Evolutionary conservation across 2,113 vertebrate genomes (phyloP), one percentile per base, ranked within the genome.

Genomic region (Tychaedon coryphoeus): DNA sequence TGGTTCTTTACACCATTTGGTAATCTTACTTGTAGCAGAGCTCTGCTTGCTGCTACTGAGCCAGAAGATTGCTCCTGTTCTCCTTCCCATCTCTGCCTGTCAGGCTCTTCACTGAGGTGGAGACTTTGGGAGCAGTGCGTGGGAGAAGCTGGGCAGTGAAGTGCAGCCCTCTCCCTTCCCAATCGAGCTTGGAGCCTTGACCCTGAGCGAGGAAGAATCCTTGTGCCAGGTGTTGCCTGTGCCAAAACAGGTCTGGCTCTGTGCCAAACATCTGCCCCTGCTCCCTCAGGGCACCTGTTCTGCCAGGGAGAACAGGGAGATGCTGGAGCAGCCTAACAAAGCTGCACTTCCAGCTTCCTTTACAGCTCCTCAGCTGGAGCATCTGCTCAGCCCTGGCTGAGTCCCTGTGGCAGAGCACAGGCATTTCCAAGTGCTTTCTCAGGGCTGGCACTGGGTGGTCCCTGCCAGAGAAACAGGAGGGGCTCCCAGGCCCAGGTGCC

Each of bases 381-480:
- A 4, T 10, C 54, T 23, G 60, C 73, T 31, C 4, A 2, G 16
- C 7, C 36, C 58, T 1, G 20, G 23, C 50, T 3, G 48, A 45
- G 60, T 22, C 14, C 24, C 51, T 1, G 1, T 7, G 5, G 36
- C 13, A 53, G 51, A 26, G 70, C 60, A 8, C 4, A 0, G 33
- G 40, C 19, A 4, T 25, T 70, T 17, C 45, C n/a, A 0, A 8
- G 7, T 3, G 19, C 43, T 12, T 20, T 13, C 34, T 13, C 33
- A 1, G 12, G 0, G 17, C 8, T 5, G 54, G 3, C 45, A 0
- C 7, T 13, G 7, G 40, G 56, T 10, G 45, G 19, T 22, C 18
- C 29, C 40, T 65, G 16, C 40, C 65, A 29, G n/a, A 25, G 20
- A 38, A 61, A 22, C 29, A 61, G 54, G 42, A 43, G 9, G 8